phyloP scores from a whole-genome alignment of 1,140 invertebrate species.

The Diplogasteroides magnus region DNA sequence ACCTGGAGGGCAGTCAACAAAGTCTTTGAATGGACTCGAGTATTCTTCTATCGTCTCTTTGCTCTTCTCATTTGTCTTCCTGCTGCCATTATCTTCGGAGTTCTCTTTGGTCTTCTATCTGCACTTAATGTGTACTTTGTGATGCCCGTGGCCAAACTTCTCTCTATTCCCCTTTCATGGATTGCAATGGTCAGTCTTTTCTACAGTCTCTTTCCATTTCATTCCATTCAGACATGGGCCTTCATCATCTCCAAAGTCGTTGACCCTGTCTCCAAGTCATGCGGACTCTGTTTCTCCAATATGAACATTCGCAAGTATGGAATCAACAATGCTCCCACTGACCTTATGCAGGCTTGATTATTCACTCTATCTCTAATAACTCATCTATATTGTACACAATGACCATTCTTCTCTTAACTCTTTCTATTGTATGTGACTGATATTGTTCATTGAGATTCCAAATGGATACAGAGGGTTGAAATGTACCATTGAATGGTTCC shows the following conservation, averaged over 20 bases:
- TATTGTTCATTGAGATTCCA: not conserved
- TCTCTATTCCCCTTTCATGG: not conserved
- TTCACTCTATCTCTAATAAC: not conserved
- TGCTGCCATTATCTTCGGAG: not conserved
- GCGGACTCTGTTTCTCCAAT: not conserved
- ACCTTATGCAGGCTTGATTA: not conserved
- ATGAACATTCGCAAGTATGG: not conserved
- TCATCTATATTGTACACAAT: not conserved
- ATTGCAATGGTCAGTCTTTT: not conserved
- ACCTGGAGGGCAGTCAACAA: not conserved
- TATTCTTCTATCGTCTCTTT: not conserved
- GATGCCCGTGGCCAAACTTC: not conserved
- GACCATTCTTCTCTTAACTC: not conserved
- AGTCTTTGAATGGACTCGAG: not conserved
- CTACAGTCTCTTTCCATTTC: not conserved
- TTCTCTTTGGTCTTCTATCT: not conserved
- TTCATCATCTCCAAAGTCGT: not conserved
- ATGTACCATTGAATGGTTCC: not conserved
- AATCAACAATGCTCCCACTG: not conserved
- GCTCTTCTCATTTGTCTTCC: not conserved
- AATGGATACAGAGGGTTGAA: not conserved
- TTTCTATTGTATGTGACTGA: not conserved
- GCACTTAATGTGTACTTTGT: not conserved
- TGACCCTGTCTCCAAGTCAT: not conserved
- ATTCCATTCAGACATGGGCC: not conserved